Conservation (phyloP, 2,888 invertebrate species). For the Brachyptera risi region DNA sequence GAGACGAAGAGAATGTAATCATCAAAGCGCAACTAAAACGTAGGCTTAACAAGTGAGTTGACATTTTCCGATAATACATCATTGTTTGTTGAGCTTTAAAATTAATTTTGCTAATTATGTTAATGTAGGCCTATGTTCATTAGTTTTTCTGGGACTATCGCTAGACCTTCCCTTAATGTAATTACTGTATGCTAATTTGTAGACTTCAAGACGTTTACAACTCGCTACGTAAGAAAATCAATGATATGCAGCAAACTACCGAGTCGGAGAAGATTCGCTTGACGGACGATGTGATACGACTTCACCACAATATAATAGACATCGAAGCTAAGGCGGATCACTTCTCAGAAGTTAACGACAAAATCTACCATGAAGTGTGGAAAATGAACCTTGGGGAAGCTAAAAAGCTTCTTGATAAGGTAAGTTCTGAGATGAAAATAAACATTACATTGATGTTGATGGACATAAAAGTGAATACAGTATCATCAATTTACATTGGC, state of each 20-base stretch:
- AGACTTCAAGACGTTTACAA: constrained; percentile 67
- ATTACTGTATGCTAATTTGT: constrained; percentile 3
- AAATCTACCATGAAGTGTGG: constrained; percentile 59
- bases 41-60: constrained; percentile 59
- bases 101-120: no score
- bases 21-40: constrained; percentile 76
- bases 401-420: constrained; percentile 48
- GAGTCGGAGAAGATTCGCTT: constrained; percentile 63
- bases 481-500: no score
- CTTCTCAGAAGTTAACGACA: constrained; percentile 60
- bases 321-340: constrained; percentile 65
- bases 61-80: no score
- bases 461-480: no score
- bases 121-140: no score
- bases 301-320: constrained; percentile 63
- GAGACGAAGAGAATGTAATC: constrained; percentile 82
- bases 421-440: no score
- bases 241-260: constrained; percentile 61
- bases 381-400: constrained; percentile 55
- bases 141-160: not conserved
- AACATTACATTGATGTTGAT: no score
- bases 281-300: constrained; percentile 61
- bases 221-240: constrained; percentile 58
- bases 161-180: not conserved
- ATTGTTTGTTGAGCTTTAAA: no score